Evolutionary conservation across 2,113 vertebrate species (phyloP).

Genomic region (Gymnocephalus cernua): DNA sequence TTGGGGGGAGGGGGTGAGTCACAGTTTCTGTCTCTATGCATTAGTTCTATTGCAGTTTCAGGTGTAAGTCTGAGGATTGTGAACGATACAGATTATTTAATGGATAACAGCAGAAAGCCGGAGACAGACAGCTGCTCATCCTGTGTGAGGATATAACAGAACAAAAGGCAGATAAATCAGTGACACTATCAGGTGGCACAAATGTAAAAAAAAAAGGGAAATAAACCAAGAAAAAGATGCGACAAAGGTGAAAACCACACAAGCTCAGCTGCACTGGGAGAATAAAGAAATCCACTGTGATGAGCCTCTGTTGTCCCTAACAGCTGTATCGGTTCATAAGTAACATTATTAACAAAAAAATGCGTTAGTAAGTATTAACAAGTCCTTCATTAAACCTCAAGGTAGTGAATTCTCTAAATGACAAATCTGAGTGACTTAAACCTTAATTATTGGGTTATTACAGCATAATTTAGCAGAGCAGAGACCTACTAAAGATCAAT

Average conservation of each 20-base stretch:
- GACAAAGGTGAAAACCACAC: not conserved
- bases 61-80: slow-evolving; percentile 30
- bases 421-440: not conserved
- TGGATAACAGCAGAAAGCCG: not conserved
- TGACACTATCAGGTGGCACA: not conserved
- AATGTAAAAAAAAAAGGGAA: slow-evolving; percentile 2
- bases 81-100: not conserved
- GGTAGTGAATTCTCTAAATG: not conserved
- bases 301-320: not conserved
- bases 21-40: not conserved
- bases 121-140: not conserved
- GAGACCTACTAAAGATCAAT: not conserved
- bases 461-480: not conserved
- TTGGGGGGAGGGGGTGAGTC: slow-evolving; percentile 5
- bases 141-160: not conserved
- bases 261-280: not conserved
- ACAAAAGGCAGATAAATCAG: slow-evolving; percentile 1
- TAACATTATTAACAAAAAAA: too few species aligned
- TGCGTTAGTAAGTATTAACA: too few species aligned
- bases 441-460: not conserved
- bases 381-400: not conserved
- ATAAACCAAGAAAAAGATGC: not conserved
- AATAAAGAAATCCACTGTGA: not conserved
- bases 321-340: not conserved
- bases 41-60: slow-evolving; percentile 18